Base-by-base conservation (phyloP, 2,888 invertebrate species). In the Chrysolina haemoptera region DNA sequence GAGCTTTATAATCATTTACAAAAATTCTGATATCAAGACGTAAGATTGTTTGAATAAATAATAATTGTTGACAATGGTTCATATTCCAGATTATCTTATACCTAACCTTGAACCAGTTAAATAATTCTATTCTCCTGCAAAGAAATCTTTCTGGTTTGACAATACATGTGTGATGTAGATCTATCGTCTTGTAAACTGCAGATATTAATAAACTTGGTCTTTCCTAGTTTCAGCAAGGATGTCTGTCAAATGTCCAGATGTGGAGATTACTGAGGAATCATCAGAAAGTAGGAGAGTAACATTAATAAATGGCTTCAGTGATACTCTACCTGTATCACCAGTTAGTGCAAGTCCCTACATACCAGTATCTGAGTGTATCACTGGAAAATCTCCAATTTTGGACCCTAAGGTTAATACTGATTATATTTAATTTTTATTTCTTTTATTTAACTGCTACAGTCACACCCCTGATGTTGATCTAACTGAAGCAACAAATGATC, bases 361-460 rank as follows among this genome's bases (percentile, higher is more conserved):
- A 88, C 95, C 96, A 10, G 96, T 97, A 81, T 96, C 96, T 70
- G 97, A 97, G 88, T 97, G 97, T 87, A 94, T 95, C 81, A 96
- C 97, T 43, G 97, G 97, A 67, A 92, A 91, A 65, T 84, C 84
- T 16, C 85, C 86, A 9, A 78, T 84, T 50, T 80, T 83, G 73
- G 84, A 84, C 64, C 78, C 82, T 18, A 83, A 84, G 80, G 85
- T 85, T 76, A 77, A 78, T 73, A 10, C 18, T 6, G 18, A 6
- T 48, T 41, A 40, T 46, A 12, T 35, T 64, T n/a, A 41, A 53
- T 48, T 41, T 11, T 12, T 10, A n/a, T n/a, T n/a, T n/a, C n/a
- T n/a, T n/a, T n/a, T n/a, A n/a, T n/a, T n/a, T n/a, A n/a, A n/a
- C n/a, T n/a, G n/a, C n/a, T n/a, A n/a, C n/a, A n/a, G n/a, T n/a